Conservation (phyloP, 2,888 invertebrate species). For the Strigamia transsilvanica region DNA sequence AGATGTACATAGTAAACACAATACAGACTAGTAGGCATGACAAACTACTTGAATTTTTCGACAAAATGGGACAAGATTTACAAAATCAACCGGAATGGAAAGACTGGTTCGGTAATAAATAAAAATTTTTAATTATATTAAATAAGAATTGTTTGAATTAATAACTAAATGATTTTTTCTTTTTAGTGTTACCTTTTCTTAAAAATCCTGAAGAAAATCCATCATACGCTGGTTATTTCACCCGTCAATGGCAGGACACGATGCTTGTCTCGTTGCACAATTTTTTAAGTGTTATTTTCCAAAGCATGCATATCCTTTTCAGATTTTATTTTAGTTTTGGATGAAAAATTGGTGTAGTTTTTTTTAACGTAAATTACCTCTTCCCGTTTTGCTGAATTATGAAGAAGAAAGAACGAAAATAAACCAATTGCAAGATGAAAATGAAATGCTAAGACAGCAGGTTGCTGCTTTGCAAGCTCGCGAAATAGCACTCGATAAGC, state of each 20-base stretch:
- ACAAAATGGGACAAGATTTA: conserved; percentile 83
- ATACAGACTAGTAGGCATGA: conserved; percentile 82
- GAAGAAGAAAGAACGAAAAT: conserved; percentile 85
- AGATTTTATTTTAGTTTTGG: conserved; percentile 9
- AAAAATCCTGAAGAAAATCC: conserved; percentile 91
- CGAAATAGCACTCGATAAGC: conserved; percentile 8
- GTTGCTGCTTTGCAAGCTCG: conserved; percentile 57
- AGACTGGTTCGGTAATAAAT: conserved; percentile 92
- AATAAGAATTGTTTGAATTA: not conserved
- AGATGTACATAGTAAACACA: conserved; percentile 89
- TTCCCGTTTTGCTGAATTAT: conserved; percentile 83
- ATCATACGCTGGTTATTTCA: conserved; percentile 86
- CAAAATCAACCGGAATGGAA: conserved; percentile 93
- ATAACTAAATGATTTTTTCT: conserved; percentile 11
- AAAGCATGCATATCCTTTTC: conserved; percentile 61
- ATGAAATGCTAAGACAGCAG: conserved; percentile 72
- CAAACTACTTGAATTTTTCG: conserved; percentile 87
- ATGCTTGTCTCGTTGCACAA: conserved; percentile 89
- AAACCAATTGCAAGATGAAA: conserved; percentile 83
- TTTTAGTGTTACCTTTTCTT: conserved; percentile 87
- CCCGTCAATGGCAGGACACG: conserved; percentile 94
- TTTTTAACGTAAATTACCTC: conserved; percentile 66
- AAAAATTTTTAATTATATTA: not conserved
- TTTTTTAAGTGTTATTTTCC: conserved; percentile 87
- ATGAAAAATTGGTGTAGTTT: conserved; percentile 1